phyloP scores from a whole-genome alignment of 2,888 invertebrate species.

The Microlaimidae sp. region DNA sequence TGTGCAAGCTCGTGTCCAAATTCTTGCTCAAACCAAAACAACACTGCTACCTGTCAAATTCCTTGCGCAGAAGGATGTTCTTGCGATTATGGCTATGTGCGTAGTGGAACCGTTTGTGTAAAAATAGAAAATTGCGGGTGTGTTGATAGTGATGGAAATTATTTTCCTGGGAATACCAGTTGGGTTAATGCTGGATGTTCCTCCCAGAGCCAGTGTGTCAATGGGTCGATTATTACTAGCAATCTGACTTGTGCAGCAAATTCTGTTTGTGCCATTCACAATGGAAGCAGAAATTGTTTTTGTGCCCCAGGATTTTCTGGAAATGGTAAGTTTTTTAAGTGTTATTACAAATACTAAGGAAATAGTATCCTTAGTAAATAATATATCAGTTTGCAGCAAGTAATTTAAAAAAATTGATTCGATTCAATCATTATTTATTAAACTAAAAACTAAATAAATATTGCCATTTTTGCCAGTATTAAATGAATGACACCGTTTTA shows the following conservation, averaged over 20 bases:
- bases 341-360: too few species aligned
- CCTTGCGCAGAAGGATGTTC: slow-evolving; percentile 29
- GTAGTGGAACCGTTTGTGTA: slow-evolving; percentile 19
- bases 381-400: too few species aligned
- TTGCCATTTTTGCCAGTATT: too few species aligned
- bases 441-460: too few species aligned
- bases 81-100: slow-evolving; percentile 29
- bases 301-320: slow-evolving; percentile 22
- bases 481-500: too few species aligned
- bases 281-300: slow-evolving; percentile 16
- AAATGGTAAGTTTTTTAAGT: too few species aligned
- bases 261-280: slow-evolving; percentile 17
- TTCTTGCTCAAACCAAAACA: slow-evolving; percentile 19
- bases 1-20: slow-evolving; percentile 23
- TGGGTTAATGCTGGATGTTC: slow-evolving; percentile 24
- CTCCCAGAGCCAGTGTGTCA: slow-evolving; percentile 19
- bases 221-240: slow-evolving; percentile 17
- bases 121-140: slow-evolving; percentile 19
- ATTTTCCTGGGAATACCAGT: slow-evolving; percentile 15
- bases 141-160: not conserved
- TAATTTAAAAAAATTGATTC: too few species aligned
- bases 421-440: too few species aligned
- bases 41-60: not conserved
- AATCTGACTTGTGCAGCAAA: slow-evolving; percentile 6
- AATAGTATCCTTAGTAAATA: too few species aligned